Percentiles rank a stretch among this genome's conserved stretches.
Evolutionary conservation across 2,113 vertebrate species (phyloP).

Genomic region (chimpanzee (Pan troglodytes)): NHGRI_mPanTro3-v2.1_pri NC_072401.2:147843001-147843500

Average conservation of each 20-base stretch:
- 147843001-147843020: background rate
- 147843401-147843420: background rate
- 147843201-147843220: background rate
- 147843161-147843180: background rate
- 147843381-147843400: background rate
- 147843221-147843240: background rate
- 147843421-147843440: background rate
- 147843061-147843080: background rate
- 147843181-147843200: background rate
- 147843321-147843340: background rate
- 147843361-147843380: background rate
- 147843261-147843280: background rate
- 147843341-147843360: background rate
- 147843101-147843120: background rate
- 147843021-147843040: background rate
- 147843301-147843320: background rate
- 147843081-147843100: background rate
- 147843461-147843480: background rate
- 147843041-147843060: background rate
- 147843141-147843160: background rate
- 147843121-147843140: background rate
- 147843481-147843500: background rate
- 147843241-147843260: background rate
- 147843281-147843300: no score
- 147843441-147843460: background rate